Evolutionary conservation across 2,797 vertebrate species (phyloP).

Genomic region (Gadopsis bispinosus): DNA sequence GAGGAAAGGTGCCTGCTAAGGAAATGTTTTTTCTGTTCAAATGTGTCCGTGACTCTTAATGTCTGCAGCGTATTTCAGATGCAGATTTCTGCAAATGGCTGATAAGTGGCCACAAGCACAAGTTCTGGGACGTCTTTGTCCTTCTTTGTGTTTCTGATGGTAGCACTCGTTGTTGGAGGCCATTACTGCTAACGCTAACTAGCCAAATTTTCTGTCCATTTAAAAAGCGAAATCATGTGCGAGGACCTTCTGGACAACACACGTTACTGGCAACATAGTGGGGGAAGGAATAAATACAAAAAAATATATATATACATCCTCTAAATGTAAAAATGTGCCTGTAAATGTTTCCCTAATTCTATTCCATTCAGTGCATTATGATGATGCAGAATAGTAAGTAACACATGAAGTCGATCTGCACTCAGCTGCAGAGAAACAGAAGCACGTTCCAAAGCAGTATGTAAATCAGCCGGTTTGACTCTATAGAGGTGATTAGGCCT

Average conservation of each 20-base stretch:
- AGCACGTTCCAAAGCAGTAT: conserved; percentile 30
- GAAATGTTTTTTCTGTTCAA: background rate
- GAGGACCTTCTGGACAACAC: background rate
- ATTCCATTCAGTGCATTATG: background rate
- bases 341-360: background rate
- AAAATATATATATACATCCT: background rate
- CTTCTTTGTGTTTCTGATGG: background rate
- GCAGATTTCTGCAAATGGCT: background rate
- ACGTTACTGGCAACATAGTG: background rate
- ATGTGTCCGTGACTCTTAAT: background rate
- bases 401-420: background rate
- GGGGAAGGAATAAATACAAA: background rate
- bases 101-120: background rate
- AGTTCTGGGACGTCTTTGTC: background rate
- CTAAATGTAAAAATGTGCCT: background rate
- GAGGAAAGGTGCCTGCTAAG: background rate
- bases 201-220: background rate
- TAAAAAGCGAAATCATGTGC: background rate
- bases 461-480: conserved; percentile 46
- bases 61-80: background rate
- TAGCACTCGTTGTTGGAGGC: background rate
- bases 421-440: background rate
- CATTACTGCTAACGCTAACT: background rate
- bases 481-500: conserved; percentile 34
- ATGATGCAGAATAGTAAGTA: background rate